Evolutionary conservation across 1,140 invertebrate species (phyloP).

Genomic region (Ctenoplectra terminalis): DNA sequence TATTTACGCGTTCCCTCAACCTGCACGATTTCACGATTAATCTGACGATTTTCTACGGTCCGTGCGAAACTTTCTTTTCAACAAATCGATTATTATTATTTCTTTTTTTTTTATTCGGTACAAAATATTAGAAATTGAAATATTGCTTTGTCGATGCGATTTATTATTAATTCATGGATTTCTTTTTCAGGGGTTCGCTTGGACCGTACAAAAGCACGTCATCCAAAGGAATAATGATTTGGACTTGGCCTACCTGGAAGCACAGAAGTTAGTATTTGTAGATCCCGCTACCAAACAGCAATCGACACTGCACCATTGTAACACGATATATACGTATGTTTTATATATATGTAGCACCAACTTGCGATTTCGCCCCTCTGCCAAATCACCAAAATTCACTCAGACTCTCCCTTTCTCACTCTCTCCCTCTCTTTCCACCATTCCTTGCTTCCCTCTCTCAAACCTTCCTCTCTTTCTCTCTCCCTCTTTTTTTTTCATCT

Average conservation of each 20-base stretch:
- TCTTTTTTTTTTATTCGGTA: no score
- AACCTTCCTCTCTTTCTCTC: slow-evolving; percentile 11
- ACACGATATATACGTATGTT: slow-evolving; percentile 75
- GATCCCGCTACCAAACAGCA: slow-evolving; percentile 82
- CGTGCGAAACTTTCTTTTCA: slow-evolving; percentile 7
- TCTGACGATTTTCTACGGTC: slow-evolving; percentile 54
- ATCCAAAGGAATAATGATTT: slow-evolving; percentile 81
- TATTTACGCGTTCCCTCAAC: slow-evolving; percentile 22
- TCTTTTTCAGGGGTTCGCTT: slow-evolving; percentile 3
- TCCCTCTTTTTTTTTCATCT: slow-evolving; percentile 5
- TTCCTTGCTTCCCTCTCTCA: background rate
- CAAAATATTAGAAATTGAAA: no score
- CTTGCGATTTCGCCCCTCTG: slow-evolving; percentile 77
- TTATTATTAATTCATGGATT: background rate
- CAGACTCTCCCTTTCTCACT: slow-evolving; percentile 66
- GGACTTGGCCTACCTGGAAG: slow-evolving; percentile 84
- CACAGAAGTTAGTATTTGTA: slow-evolving; percentile 84
- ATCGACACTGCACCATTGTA: slow-evolving; percentile 83
- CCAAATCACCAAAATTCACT: slow-evolving; percentile 80
- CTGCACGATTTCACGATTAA: slow-evolving; percentile 68
- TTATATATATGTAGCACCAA: slow-evolving; percentile 80
- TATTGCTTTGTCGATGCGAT: background rate
- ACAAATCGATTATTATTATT: no score
- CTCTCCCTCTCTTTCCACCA: slow-evolving; percentile 42
- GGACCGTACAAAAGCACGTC: slow-evolving; percentile 53